phyloP scores from a whole-genome alignment of 2,113 vertebrate species.

The Nycticebus coucang region DNA sequence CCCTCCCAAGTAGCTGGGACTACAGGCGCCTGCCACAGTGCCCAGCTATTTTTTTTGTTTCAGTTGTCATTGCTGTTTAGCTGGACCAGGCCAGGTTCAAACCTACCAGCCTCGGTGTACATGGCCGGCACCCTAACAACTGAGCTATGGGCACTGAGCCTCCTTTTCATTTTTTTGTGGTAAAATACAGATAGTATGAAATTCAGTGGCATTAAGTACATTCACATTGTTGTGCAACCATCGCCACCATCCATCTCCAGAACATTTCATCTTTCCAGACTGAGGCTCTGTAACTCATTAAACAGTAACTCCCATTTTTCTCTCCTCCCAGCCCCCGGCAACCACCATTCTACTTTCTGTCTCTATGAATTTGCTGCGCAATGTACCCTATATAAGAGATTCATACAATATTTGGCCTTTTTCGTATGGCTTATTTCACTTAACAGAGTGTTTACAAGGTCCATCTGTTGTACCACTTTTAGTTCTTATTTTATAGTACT shows the following conservation, averaged over 20 bases:
- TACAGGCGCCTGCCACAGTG: too few relatives aligned
- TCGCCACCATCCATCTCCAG: not conserved
- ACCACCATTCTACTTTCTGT: slow-evolving; percentile 19
- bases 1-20: too few relatives aligned
- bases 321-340: not conserved
- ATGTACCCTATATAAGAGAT: not conserved
- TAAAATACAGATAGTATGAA: slow-evolving; percentile 11
- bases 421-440: slow-evolving; percentile 23
- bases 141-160: too few relatives aligned
- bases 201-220: not conserved
- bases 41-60: too few relatives aligned
- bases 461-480: not conserved
- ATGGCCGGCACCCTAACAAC: too few relatives aligned
- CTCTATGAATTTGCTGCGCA: not conserved
- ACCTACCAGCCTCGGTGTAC: too few relatives aligned
- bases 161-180: not conserved
- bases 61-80: too few relatives aligned
- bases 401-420: not conserved
- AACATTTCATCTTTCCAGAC: not conserved
- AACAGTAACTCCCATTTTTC: not conserved
- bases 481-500: not conserved
- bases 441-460: not conserved
- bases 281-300: not conserved
- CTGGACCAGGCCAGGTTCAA: too few relatives aligned
- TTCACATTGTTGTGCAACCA: not conserved